phyloP scores from a whole-genome alignment of 2,113 vertebrate genomes.

The Actenoides lindsayi region DNA sequence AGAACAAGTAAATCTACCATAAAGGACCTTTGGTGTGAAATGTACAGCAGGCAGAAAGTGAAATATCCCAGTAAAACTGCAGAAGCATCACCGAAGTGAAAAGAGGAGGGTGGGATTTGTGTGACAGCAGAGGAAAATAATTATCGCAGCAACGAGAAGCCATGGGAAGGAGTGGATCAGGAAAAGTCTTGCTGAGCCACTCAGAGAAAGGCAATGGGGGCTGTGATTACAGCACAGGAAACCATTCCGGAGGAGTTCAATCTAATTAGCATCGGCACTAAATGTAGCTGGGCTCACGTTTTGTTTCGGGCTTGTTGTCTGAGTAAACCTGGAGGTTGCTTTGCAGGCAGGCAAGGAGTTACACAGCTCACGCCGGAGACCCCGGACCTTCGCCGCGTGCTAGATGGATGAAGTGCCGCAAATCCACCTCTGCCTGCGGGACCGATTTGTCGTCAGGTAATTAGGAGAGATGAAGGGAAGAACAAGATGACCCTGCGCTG shows the following conservation, averaged over 20 bases:
- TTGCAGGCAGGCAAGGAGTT: neutral
- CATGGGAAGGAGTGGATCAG: constrained; percentile 14
- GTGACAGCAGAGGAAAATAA: constrained; percentile 7
- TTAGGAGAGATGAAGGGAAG: neutral
- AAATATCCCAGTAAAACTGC: constrained; percentile 25
- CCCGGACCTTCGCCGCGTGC: neutral
- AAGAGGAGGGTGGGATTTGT: neutral
- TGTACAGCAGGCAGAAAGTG: neutral
- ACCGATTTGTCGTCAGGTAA: neutral
- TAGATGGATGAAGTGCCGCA: neutral
- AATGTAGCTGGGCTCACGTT: neutral
- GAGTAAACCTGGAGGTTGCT: neutral
- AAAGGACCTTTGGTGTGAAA: neutral
- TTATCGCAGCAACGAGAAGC: neutral
- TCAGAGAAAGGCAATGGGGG: neutral
- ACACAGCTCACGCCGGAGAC: neutral
- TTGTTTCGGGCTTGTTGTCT: neutral
- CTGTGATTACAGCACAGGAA: constrained; percentile 58
- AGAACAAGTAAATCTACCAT: neutral
- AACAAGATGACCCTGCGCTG: neutral
- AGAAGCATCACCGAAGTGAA: neutral
- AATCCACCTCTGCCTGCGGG: neutral
- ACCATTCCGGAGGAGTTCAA: neutral
- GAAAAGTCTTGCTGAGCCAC: constrained; percentile 56
- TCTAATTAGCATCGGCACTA: constrained; percentile 29